phyloP scores from a whole-genome alignment of 2,888 invertebrate species.

The Aporophyla nigra region DNA sequence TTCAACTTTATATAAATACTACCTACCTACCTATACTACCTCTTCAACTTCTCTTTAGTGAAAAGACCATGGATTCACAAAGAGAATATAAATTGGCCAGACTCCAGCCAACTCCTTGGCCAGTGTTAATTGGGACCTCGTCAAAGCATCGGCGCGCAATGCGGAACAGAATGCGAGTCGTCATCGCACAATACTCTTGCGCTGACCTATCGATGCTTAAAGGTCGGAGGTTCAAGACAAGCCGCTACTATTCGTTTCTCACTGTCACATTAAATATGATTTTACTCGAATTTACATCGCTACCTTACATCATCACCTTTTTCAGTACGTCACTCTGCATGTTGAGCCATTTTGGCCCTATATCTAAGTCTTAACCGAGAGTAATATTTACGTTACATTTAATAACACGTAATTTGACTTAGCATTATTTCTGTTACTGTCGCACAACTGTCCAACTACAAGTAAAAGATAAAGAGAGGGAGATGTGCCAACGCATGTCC shows the following conservation, averaged over 20 bases:
- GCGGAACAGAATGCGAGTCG: constrained; percentile 66
- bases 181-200: constrained; percentile 64
- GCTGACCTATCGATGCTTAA: constrained; percentile 72
- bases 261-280: constrained; percentile 1
- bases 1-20: constrained; percentile 4
- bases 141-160: constrained; percentile 49
- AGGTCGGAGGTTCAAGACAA: constrained; percentile 67
- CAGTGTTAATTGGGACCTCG: constrained; percentile 36
- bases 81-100: constrained; percentile 37
- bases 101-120: too few species aligned
- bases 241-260: constrained; percentile 51
- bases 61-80: constrained; percentile 21
- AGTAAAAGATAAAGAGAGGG: neutral
- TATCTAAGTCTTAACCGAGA: neutral
- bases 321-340: too few species aligned
- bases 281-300: constrained; percentile 1
- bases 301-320: too few species aligned
- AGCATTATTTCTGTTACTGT: neutral
- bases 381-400: neutral
- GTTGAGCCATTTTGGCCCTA: neutral
- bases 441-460: neutral
- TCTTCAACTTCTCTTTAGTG: neutral
- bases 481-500: neutral
- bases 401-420: neutral
- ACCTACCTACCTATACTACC: constrained; percentile 12